Percentiles rank a stretch among this genome's conserved stretches.
These are phyloP conservation scores for Clytia hemisphaerica DNA, from an alignment of 30 jellyfish, hydroid and myxozoan species.

Conservation along the genomic window DNA sequence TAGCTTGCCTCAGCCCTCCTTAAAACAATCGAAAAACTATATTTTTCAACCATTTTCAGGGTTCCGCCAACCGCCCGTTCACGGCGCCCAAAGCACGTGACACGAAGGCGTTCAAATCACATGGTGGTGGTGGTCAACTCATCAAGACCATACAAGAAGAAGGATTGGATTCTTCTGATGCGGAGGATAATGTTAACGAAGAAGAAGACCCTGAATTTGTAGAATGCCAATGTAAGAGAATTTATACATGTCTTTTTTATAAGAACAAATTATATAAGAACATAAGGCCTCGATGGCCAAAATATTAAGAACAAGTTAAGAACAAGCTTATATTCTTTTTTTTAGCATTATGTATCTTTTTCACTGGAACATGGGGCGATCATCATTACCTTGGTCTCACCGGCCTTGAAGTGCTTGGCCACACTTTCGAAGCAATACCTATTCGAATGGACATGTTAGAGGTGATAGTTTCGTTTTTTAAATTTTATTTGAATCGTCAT, in stretches of 20 bases:
- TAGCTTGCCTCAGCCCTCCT: no score
- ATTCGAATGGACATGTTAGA: constrained; percentile 24
- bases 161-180: no score
- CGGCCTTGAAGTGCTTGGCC: constrained; percentile 82
- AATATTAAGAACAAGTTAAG: background rate
- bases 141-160: no score
- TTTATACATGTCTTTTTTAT: no score
- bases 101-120: no score
- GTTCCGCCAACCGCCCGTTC: constrained; percentile 55
- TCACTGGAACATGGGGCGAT: constrained; percentile 93
- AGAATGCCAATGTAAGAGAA: background rate
- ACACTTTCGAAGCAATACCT: constrained; percentile 47
- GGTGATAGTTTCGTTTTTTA: background rate
- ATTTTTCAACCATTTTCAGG: constrained; percentile 13
- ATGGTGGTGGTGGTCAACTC: no score
- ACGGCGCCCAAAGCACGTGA: constrained; percentile 77
- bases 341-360: constrained; percentile 41
- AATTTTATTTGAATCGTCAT: background rate
- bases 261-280: no score
- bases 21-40: no score
- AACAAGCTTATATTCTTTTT: background rate
- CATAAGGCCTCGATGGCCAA: no score
- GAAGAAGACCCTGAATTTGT: no score
- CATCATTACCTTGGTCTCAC: constrained; percentile 86
- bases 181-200: no score